Evolutionary conservation across 2,888 invertebrate genomes (phyloP), one percentile per base, ranked within the genome.

Genomic region (Hyppa rectilinea): DNA sequence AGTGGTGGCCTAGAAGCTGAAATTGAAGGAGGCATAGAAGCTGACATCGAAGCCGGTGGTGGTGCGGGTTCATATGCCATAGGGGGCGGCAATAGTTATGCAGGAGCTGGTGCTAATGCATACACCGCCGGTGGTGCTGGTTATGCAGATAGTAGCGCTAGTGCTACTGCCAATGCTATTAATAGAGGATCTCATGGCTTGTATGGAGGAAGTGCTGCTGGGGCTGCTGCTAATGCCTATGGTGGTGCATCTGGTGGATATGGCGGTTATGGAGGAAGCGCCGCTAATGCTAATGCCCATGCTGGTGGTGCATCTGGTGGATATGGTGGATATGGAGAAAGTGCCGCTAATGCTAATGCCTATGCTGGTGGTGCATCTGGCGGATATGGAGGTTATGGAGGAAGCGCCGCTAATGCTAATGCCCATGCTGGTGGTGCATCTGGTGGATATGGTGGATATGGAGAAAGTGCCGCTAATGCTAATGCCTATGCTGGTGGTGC

Each of bases 11-110:
- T 77, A 29, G 55, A 72, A 20, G 72, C 63, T 56, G 52, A 38
- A 60, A 59, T 71, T 38, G 52, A 71, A 60, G 52, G 70, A 45
- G 71, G 66, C n/a, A 45, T 77, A 47, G 70, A 70, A n/a, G 71
- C 47, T 61, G 76, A 38, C 0, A 58, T 76, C 47, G 63, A 71
- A 60, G 45, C 66, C 23, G 64, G 72, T n/a, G 78, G 78, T 23
- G 17, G 45, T 9, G 72, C 78, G 10, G 72, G 65, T 10, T 29
- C 50, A 49, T 66, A 76, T 61, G 62, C 61, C 17, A 5, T 66
- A 6, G 66, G 75, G 3, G 29, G 53, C 10, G 45, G 14, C 4
- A 47, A 34, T 50, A 23, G 45, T 59, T 53, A 66, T 53, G 53
- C 43, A 10, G 73, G 26, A 45, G 45, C 49, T 29, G 31, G 17